Percentiles rank a stretch among this genome's conserved stretches.
phyloP scores from a whole-genome alignment of 2,888 invertebrate genomes.

The Laothoe populi region DNA sequence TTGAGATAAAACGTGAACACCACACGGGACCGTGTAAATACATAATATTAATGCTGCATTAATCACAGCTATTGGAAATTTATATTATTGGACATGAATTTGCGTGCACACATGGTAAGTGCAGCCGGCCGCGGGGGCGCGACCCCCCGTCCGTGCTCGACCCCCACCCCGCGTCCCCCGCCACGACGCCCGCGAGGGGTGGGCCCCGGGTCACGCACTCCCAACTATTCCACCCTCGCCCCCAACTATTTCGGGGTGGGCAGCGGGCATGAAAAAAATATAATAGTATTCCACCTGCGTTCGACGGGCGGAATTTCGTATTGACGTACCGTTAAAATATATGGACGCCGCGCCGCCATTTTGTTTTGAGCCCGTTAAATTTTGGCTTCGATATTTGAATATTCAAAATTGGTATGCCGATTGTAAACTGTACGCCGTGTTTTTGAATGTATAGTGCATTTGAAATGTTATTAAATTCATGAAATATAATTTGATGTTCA shows the following conservation, averaged over 20 bases:
- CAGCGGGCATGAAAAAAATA: conserved; percentile 75
- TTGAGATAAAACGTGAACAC: conserved; percentile 18
- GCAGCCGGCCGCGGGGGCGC: conserved; percentile 52
- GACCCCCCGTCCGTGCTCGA: conserved; percentile 20
- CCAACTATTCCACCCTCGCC: conserved; percentile 66
- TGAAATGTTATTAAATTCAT: conserved; percentile 17
- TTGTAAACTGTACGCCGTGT: conserved; percentile 17
- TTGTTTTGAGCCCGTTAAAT: conserved; percentile 54
- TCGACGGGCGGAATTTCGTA: conserved; percentile 69
- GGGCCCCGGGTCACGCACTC: conserved; percentile 70
- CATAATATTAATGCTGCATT: conserved; percentile 72
- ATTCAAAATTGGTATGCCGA: conserved; percentile 26
- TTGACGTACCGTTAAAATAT: conserved; percentile 68
- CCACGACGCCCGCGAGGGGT: conserved; percentile 42
- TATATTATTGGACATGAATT: conserved; percentile 82
- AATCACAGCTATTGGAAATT: conserved; percentile 80
- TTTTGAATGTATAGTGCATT: conserved; percentile 10
- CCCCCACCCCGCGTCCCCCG: conserved; percentile 33
- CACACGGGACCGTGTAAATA: conserved; percentile 36
- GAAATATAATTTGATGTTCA: conserved; percentile 1
- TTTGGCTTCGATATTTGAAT: conserved; percentile 28
- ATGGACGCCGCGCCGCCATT: conserved; percentile 73
- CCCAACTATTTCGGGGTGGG: conserved; percentile 80
- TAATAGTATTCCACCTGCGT: conserved; percentile 81
- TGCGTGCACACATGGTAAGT: conserved; percentile 80